phyloP scores from a whole-genome alignment of 2,113 vertebrate genomes.

The Sclerurus mexicanus region DNA sequence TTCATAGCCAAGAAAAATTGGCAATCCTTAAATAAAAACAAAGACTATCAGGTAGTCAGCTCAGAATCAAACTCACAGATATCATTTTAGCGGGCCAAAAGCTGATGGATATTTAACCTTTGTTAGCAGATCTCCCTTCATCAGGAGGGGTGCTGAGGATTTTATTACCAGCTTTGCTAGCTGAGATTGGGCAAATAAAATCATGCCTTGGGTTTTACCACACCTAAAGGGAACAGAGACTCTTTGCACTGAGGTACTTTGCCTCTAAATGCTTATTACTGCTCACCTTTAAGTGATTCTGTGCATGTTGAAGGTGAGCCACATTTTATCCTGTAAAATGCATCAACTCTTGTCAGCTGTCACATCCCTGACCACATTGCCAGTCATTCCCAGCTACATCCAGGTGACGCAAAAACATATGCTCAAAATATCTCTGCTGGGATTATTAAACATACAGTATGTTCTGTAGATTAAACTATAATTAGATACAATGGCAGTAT shows the following conservation, averaged over 20 bases:
- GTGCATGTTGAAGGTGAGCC: background rate
- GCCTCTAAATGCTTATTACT: background rate
- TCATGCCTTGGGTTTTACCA: background rate
- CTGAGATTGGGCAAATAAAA: background rate
- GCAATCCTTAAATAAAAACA: background rate
- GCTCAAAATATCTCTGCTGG: conserved; percentile 1
- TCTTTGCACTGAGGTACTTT: background rate
- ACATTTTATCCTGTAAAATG: background rate
- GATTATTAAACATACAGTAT: conserved; percentile 44
- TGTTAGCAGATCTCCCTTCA: background rate
- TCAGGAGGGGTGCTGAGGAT: background rate
- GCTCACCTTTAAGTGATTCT: background rate
- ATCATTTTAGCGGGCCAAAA: background rate
- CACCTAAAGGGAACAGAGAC: background rate
- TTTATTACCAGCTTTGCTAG: background rate
- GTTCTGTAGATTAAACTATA: conserved; percentile 25
- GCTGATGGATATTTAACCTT: background rate
- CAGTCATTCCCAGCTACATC: background rate
- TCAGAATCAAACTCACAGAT: background rate
- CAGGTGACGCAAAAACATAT: conserved; percentile 39
- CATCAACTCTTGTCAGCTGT: background rate
- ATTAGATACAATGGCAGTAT: background rate
- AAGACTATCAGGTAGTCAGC: background rate
- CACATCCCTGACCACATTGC: background rate
- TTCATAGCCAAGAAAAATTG: background rate